Conservation (phyloP, 2,888 invertebrate genomes). For the Mermis nigrescens region DNA sequence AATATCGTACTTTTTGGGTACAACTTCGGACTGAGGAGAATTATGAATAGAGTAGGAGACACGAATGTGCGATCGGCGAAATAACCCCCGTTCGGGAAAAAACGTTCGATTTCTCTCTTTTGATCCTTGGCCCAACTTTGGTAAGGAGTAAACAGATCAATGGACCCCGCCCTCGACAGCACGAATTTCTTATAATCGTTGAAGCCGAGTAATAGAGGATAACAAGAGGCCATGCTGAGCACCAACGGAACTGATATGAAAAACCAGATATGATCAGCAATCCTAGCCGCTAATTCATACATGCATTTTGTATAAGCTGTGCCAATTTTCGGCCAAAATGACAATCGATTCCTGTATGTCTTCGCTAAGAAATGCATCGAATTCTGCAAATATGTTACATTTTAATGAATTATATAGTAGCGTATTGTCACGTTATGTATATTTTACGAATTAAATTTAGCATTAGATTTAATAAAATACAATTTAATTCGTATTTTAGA, state of each 20-base stretch:
- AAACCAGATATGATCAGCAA: too few relatives aligned
- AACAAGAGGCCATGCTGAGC: neutral
- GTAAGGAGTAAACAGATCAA: constrained; percentile 61
- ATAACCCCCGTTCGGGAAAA: constrained; percentile 62
- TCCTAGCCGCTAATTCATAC: too few relatives aligned
- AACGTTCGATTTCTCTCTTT: constrained; percentile 56
- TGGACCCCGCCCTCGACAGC: constrained; percentile 4
- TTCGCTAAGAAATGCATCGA: too few relatives aligned
- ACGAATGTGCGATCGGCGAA: constrained; percentile 67
- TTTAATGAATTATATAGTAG: too few relatives aligned
- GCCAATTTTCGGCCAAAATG: too few relatives aligned
- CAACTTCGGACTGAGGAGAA: constrained; percentile 55
- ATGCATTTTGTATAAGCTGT: too few relatives aligned
- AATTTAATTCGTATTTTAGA: too few relatives aligned
- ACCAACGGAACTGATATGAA: constrained; percentile 3
- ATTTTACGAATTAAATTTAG: too few relatives aligned
- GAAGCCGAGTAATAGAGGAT: constrained; percentile 7
- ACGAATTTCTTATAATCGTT: constrained; percentile 1
- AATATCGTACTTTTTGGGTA: constrained; percentile 63
- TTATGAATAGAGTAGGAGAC: constrained; percentile 55
- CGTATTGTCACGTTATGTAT: too few relatives aligned
- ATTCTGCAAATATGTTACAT: too few relatives aligned
- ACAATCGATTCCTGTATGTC: too few relatives aligned
- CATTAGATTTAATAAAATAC: too few relatives aligned
- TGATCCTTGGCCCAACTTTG: constrained; percentile 54